Evolutionary conservation across 2,797 vertebrate genomes (phyloP).

Genomic region (Karalla daura): DNA sequence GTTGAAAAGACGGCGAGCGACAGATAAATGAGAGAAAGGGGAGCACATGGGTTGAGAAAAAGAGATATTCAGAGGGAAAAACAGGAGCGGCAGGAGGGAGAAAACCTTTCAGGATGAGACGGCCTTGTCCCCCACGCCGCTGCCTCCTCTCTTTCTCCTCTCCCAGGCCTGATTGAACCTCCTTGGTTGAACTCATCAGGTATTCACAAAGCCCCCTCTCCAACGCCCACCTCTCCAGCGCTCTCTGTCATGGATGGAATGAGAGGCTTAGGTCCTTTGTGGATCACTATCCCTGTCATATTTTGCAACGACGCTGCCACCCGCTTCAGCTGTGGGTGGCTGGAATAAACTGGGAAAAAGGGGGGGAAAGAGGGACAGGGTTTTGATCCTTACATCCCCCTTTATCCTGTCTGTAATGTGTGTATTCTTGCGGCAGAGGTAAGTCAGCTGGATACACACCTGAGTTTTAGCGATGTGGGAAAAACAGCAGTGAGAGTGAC

Average conservation of each 20-base stretch:
- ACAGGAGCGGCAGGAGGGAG: conserved; percentile 18
- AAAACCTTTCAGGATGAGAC: conserved; percentile 55
- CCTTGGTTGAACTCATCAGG: conserved; percentile 65
- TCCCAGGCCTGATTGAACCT: conserved; percentile 57
- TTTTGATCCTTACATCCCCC: conserved; percentile 37
- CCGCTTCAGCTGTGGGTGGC: conserved; percentile 43
- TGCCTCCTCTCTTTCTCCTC: conserved; percentile 32
- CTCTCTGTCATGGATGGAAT: conserved; percentile 63
- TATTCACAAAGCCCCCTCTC: conserved; percentile 74
- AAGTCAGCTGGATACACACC: conserved; percentile 44
- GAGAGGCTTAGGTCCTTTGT: conserved; percentile 68
- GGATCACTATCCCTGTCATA: conserved; percentile 63
- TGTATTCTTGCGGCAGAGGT: conserved; percentile 40
- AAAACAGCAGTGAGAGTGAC: conserved; percentile 23
- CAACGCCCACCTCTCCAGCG: conserved; percentile 56
- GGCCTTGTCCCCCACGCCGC: conserved; percentile 9
- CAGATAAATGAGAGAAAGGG: conserved; percentile 40
- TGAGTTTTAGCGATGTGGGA: conserved; percentile 47
- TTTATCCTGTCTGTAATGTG: conserved; percentile 2
- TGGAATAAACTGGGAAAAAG: conserved; percentile 35
- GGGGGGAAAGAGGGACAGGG: neutral
- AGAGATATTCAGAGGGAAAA: conserved; percentile 34
- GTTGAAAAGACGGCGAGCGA: conserved; percentile 38
- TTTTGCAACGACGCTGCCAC: conserved; percentile 48
- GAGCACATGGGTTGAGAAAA: conserved; percentile 28